These are phyloP conservation scores for Phrynocephalus forsythii DNA, from an alignment of 2,797 vertebrate species.

Conservation along the genomic window DNA sequence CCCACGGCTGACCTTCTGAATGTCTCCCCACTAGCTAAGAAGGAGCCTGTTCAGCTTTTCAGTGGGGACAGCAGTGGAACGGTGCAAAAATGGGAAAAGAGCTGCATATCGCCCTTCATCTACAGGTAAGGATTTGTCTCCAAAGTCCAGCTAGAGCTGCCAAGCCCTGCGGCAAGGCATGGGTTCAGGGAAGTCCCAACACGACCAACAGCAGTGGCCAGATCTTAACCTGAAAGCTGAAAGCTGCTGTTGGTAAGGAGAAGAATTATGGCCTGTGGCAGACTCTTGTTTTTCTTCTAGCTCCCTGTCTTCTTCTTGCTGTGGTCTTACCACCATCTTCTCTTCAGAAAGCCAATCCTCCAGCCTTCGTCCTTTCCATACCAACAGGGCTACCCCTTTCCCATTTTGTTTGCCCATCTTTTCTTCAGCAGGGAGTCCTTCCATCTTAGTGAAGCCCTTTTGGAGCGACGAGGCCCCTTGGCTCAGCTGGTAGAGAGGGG, in stretches of 20 bases:
- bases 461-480: constrained; percentile 31
- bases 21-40: constrained; percentile 52
- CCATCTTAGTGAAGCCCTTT: constrained; percentile 32
- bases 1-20: constrained; percentile 8
- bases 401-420: background rate
- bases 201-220: background rate
- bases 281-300: background rate
- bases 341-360: background rate
- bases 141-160: background rate
- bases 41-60: constrained; percentile 58
- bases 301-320: background rate
- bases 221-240: background rate
- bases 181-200: background rate
- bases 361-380: background rate
- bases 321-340: background rate
- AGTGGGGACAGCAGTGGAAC: constrained; percentile 56
- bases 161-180: background rate
- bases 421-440: constrained; percentile 57
- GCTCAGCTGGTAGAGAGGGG: constrained; percentile 14
- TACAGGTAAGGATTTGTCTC: constrained; percentile 53
- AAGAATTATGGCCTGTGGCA: background rate
- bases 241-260: background rate
- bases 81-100: constrained; percentile 63
- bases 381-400: background rate
- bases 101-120: constrained; percentile 57